Conservation (phyloP, 2,888 invertebrate species). For the Pachycephus smyrnensis region DNA sequence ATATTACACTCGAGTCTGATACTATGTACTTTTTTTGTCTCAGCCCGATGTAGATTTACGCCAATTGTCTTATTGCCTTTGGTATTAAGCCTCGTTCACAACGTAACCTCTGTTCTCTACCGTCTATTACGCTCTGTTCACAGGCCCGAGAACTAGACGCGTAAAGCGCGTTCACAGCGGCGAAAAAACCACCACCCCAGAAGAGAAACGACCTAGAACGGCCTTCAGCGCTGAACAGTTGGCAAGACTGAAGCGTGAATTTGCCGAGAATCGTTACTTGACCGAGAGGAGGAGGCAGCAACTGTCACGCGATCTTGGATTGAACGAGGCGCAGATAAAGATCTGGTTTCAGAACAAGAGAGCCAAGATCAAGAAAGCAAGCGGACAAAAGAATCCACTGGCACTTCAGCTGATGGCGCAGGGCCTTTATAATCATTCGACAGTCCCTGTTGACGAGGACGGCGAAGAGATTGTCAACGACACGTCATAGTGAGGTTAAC, state of each 20-base stretch:
- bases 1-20: not conserved
- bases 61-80: not conserved
- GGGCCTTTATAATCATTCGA: conserved; percentile 91
- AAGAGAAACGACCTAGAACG: conserved; percentile 94
- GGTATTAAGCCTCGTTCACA: not conserved
- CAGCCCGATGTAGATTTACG: not conserved
- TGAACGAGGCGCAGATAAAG: conserved; percentile 97
- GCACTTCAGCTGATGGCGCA: conserved; percentile 94
- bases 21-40: not conserved
- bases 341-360: conserved; percentile 97
- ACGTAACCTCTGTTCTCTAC: not conserved
- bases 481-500: not conserved
- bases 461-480: conserved; percentile 74
- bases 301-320: conserved; percentile 88
- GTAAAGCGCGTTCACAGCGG: conserved; percentile 64
- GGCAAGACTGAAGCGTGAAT: conserved; percentile 91
- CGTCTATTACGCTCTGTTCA: not conserved
- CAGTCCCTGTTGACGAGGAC: conserved; percentile 79
- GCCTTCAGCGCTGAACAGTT: conserved; percentile 96
- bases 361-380: conserved; percentile 94
- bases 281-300: conserved; percentile 92
- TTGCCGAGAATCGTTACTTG: conserved; percentile 91
- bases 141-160: conserved; percentile 74
- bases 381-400: conserved; percentile 85
- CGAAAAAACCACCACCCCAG: conserved; percentile 69